Conservation (phyloP, 2,888 invertebrate species). For the Nineta flava region DNA sequence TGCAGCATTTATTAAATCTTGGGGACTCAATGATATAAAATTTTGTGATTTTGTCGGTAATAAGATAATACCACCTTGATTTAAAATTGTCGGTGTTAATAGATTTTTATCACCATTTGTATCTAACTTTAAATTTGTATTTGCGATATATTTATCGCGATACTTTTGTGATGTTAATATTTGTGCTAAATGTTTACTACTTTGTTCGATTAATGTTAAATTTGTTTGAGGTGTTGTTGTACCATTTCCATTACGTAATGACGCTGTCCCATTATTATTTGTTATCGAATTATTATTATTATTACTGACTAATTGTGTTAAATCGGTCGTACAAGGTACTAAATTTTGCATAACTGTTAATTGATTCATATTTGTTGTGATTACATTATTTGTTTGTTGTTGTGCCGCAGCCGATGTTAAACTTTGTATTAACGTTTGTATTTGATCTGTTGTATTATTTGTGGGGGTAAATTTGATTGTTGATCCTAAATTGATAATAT, state of each 20-base stretch:
- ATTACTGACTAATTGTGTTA: background rate
- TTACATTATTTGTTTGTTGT: background rate
- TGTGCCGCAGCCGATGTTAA: background rate
- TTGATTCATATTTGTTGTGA: background rate
- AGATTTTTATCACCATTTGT: background rate
- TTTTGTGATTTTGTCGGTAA: background rate
- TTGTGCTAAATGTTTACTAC: conserved; percentile 6
- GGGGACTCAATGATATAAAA: background rate
- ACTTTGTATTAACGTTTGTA: background rate
- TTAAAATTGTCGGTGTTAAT: background rate
- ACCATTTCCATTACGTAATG: background rate
- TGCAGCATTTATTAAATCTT: background rate
- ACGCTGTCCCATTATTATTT: background rate
- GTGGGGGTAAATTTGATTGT: background rate
- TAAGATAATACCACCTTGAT: background rate
- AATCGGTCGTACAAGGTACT: background rate
- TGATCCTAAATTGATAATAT: background rate
- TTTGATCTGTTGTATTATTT: background rate
- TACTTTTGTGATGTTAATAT: conserved; percentile 4
- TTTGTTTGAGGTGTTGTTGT: background rate
- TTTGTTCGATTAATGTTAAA: background rate
- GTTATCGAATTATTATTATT: background rate
- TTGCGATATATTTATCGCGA: conserved; percentile 5
- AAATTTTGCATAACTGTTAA: background rate
- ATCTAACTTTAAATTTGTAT: background rate